Evolutionary conservation across 2,113 vertebrate species (phyloP).

Genomic region (Tautogolabrus adspersus): DNA sequence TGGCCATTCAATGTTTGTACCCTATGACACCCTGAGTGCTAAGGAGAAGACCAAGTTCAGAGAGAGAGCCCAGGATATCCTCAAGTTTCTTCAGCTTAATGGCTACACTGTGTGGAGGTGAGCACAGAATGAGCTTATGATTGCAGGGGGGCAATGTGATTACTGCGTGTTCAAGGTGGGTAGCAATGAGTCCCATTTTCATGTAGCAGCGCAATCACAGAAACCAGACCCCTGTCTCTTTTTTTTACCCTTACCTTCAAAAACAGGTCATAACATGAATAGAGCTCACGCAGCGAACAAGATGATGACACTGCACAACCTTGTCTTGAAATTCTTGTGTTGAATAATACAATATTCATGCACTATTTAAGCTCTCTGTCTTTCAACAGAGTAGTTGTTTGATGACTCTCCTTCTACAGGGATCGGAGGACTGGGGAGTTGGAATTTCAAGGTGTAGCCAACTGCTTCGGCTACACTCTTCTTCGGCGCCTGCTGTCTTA

Average conservation of each 20-base stretch:
- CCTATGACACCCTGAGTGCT: constrained; percentile 90
- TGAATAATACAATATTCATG: not conserved
- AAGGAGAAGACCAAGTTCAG: constrained; percentile 93
- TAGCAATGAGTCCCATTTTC: constrained; percentile 14
- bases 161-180: not conserved
- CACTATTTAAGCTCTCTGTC: not conserved
- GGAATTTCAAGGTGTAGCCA: constrained; percentile 89
- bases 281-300: not conserved
- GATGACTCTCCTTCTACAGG: constrained; percentile 74
- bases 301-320: constrained; percentile 2
- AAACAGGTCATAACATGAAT: constrained; percentile 3
- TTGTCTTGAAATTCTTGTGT: not conserved
- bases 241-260: not conserved
- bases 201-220: not conserved
- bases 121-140: constrained; percentile 30
- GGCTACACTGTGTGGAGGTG: constrained; percentile 94
- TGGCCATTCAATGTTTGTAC: constrained; percentile 89
- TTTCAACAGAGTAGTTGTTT: not conserved
- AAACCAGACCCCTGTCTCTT: constrained; percentile 3
- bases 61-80: constrained; percentile 92
- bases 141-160: not conserved
- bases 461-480: constrained; percentile 91
- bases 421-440: constrained; percentile 89
- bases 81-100: constrained; percentile 95
- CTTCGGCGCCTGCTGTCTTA: constrained; percentile 91